Evolutionary conservation across 2,113 vertebrate genomes (phyloP), one percentile per base, ranked within the genome.

Genomic region (Saguinus midas): DNA sequence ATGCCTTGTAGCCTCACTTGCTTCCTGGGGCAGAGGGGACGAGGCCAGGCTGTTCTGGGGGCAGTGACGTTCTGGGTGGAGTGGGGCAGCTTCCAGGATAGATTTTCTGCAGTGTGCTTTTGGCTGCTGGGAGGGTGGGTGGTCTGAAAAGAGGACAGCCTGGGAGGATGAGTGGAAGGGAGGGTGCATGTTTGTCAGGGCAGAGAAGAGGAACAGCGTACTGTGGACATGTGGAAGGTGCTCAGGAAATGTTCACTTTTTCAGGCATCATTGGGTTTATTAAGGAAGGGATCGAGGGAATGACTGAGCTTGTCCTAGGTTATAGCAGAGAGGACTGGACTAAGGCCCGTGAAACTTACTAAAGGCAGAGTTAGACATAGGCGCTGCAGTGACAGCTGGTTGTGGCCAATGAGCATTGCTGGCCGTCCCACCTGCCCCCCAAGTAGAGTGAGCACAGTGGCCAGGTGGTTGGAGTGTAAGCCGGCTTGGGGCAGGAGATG

Each of bases 111-210:
- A 5, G 6, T 9, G 18, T 11, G 13, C 21, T 32, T 61, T 1
- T 58, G 37, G 45, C 48, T 45, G 43, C 25, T 25, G 27, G 45
- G 70, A n/a, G 48, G 48, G 13, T n/a, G 45, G 57, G 73, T 45
- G 4, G 0, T 37, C 57, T 57, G 29, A 35, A 82, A 52, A 66
- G 70, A 76, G n/a, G 0, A 0, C 11, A 9, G 32, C 37, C 25
- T 8, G 20, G 66, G 72, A 20, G 5, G 23, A 11, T 29, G 35
- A 11, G 73, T 45, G 29, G 87, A 2, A 52, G 25, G 35, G 87
- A 58, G 27, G 48, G 17, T n/a, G 14, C n/a, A 5, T 27, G 6
- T 58, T 68, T 76, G 16, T 48, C 21, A 13, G 58, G 48, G 55
- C 14, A 52, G n/a, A 25, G 57, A 40, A 48, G 25, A 78, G 58